These are phyloP conservation scores for Chloromyia formosa DNA, from an alignment of 2,888 invertebrate genomes.

Conservation along the genomic window DNA sequence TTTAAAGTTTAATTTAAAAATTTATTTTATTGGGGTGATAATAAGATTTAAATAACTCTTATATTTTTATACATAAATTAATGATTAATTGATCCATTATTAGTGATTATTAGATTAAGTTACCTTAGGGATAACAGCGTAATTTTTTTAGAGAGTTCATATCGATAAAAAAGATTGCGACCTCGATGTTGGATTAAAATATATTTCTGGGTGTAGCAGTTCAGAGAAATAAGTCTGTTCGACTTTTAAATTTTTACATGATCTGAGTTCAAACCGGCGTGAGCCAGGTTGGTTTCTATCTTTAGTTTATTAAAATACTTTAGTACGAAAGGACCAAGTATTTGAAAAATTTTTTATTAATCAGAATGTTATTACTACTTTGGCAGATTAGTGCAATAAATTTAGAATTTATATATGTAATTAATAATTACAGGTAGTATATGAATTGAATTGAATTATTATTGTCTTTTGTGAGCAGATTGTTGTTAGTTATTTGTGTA, in stretches of 20 bases:
- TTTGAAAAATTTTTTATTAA: slow-evolving; percentile 64
- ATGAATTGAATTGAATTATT: slow-evolving; percentile 65
- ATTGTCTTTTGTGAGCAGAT: slow-evolving; percentile 63
- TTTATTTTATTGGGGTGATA: slow-evolving; percentile 74
- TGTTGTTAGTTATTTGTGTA: slow-evolving; percentile 69
- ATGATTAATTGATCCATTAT: slow-evolving; percentile 68
- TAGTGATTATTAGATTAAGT: slow-evolving; percentile 74
- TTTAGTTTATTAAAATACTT: slow-evolving; percentile 69
- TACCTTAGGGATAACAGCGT: slow-evolving; percentile 89
- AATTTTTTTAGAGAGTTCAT: slow-evolving; percentile 78
- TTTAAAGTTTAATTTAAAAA: slow-evolving; percentile 56
- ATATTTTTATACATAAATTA: slow-evolving; percentile 63
- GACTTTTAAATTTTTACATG: slow-evolving; percentile 69
- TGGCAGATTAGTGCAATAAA: slow-evolving; percentile 76
- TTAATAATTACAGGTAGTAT: slow-evolving; percentile 68
- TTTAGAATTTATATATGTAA: slow-evolving; percentile 75
- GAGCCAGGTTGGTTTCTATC: slow-evolving; percentile 88
- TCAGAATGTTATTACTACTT: slow-evolving; percentile 64
- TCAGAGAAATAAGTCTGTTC: slow-evolving; percentile 63
- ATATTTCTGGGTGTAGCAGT: slow-evolving; percentile 72
- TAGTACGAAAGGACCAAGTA: slow-evolving; percentile 83
- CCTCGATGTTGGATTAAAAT: slow-evolving; percentile 90
- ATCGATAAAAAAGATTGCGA: slow-evolving; percentile 80
- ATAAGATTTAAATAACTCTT: slow-evolving; percentile 70
- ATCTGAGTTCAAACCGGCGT: slow-evolving; percentile 73